Evolutionary conservation across 2,797 vertebrate genomes (phyloP).

Genomic region (Pyrocephalus nanus): DNA sequence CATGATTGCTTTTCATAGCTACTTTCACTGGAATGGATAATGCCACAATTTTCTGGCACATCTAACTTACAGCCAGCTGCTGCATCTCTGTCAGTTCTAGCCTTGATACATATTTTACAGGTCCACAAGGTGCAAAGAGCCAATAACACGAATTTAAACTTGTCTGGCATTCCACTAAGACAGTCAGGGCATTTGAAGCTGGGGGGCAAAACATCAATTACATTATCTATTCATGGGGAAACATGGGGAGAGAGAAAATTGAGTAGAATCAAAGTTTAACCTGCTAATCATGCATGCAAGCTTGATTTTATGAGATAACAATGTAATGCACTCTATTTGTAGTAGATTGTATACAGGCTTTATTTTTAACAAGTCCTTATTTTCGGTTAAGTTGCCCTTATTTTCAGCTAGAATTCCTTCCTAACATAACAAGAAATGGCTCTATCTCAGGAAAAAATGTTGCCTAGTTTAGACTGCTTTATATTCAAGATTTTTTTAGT

Average conservation of each 20-base stretch:
- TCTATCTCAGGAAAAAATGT: not conserved
- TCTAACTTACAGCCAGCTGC: conserved; percentile 10
- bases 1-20: conserved; percentile 26
- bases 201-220: conserved; percentile 70
- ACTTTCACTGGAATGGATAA: not conserved
- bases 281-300: conserved; percentile 47
- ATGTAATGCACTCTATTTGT: conserved; percentile 36
- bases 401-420: conserved; percentile 17
- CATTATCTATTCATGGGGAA: conserved; percentile 75
- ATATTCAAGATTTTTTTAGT: not conserved
- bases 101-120: conserved; percentile 74
- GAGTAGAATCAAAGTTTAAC: conserved; percentile 56
- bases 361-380: not conserved
- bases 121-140: conserved; percentile 72
- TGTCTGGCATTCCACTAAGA: conserved; percentile 66
- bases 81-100: conserved; percentile 22
- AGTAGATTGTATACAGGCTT: not conserved
- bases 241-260: conserved; percentile 59
- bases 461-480: not conserved
- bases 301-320: conserved; percentile 47
- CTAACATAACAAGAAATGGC: not conserved
- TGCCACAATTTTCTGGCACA: not conserved
- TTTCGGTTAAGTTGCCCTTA: not conserved
- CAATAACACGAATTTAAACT: conserved; percentile 76
- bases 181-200: conserved; percentile 64